Base-by-base conservation (phyloP, 2,888 invertebrate genomes). In the Chymomyza caudatula region DNA sequence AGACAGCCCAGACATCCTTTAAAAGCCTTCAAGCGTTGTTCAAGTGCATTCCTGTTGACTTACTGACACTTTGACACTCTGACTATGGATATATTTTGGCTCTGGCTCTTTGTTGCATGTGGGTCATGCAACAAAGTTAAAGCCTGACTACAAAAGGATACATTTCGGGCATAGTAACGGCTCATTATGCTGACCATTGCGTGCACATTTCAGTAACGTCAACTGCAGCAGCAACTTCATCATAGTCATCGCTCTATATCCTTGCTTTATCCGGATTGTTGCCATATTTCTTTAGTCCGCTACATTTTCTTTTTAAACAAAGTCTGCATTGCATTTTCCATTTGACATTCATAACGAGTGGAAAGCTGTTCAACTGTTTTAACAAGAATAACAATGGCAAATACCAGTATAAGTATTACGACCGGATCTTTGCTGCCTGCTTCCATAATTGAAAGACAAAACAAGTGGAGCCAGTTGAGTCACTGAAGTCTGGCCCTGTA, bases 171-270 rank as follows among this genome's bases (percentile, higher is more conserved):
- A 37, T 11, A 37, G 29, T 8, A 56, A 60, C 66, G 73, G 78
- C 86, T 80, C 86, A 80, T 80, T 86, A 80, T 81, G 86, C 80
- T 78, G 76, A 86, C 86, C 86, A 80, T 86, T 80, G 82, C 86
- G 86, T 80, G 82, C 85, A 78, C 69, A n/a, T 70, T 6, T 1
- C 29, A 3, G 29, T 37, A n/a, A n/a, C 13, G 6, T 42, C 42
- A 42, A 6, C 60, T 65, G 65, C 37, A 11, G 4, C 37, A 37
- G 11, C 37, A 37, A 6, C 37, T 11, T 37, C 11, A 47, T 17
- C 47, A 19, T 47, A 13, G n/a, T 47, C 8, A 19, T 2, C 15
- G 47, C 2, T 8, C 29, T 37, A 37, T 37, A 37, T 37, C 8
- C 11, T 8, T 11, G 29, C 29, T 17, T 0, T n/a, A n/a, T 47